Conservation (phyloP, 1,140 invertebrate genomes). For the Dendrolimus punctatus region DNA sequence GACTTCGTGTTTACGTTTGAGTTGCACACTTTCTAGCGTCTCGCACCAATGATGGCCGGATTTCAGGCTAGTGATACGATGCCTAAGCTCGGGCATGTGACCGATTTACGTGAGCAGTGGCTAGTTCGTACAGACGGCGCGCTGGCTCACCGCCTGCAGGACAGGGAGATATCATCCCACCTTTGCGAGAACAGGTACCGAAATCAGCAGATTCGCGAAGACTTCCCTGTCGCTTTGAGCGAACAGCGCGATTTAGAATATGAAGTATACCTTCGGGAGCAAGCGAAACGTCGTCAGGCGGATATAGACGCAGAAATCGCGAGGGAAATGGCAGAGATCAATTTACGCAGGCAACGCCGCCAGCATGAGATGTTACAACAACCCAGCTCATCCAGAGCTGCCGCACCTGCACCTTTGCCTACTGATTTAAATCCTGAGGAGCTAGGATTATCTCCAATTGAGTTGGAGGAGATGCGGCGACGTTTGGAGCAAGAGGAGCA, state of each 20-base stretch:
- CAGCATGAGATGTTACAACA: constrained; percentile 36
- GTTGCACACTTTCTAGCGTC: constrained; percentile 21
- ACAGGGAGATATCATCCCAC: constrained; percentile 88
- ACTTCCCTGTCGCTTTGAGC: constrained; percentile 86
- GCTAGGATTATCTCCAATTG: constrained; percentile 71
- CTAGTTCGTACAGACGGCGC: constrained; percentile 93
- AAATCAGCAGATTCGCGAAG: constrained; percentile 90
- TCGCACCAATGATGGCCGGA: constrained; percentile 36
- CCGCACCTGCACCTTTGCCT: constrained; percentile 21
- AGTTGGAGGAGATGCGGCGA: constrained; percentile 72
- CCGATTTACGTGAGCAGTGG: constrained; percentile 78
- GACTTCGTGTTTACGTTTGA: constrained; percentile 13
- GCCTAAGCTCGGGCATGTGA: constrained; percentile 62
- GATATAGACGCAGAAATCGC: constrained; percentile 61
- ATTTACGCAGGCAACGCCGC: constrained; percentile 43
- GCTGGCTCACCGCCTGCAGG: constrained; percentile 90
- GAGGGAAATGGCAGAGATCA: constrained; percentile 58
- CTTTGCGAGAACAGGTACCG: constrained; percentile 89
- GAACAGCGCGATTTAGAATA: constrained; percentile 78
- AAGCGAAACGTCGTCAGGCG: constrained; percentile 44
- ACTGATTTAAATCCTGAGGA: constrained; percentile 60
- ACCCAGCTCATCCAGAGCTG: constrained; percentile 37
- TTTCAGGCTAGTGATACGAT: constrained; percentile 57
- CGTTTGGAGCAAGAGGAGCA: constrained; percentile 75
- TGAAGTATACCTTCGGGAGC: constrained; percentile 40